Evolutionary conservation across 2,113 vertebrate species (phyloP).

Genomic region (Sylvia atricapilla): DNA sequence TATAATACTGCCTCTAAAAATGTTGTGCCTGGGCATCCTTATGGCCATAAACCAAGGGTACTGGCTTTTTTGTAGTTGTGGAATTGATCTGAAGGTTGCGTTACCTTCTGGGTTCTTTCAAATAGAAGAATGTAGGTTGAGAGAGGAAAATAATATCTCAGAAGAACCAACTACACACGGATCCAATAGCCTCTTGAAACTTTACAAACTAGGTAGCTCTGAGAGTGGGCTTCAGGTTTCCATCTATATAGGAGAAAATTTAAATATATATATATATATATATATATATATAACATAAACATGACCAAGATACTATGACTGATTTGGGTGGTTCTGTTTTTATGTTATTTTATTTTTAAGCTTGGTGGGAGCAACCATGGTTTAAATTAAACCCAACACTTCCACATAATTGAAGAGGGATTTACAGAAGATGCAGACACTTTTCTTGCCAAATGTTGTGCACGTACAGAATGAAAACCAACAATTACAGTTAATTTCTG

Average conservation of each 20-base stretch:
- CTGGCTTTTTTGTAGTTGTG: not conserved
- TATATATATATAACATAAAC: not conserved
- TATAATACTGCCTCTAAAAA: not conserved
- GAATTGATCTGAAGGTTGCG: not conserved
- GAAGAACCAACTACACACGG: not conserved
- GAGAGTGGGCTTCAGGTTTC: not conserved
- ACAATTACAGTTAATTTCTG: not conserved
- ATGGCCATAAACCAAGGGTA: fast-evolving
- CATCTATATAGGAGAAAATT: not conserved
- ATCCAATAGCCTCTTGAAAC: not conserved
- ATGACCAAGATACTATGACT: not conserved
- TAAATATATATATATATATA: not conserved
- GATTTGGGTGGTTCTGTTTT: slow-evolving; percentile 15
- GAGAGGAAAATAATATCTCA: not conserved
- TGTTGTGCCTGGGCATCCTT: not conserved
- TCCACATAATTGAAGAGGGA: not conserved
- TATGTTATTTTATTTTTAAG: slow-evolving; percentile 29
- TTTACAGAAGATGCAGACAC: not conserved
- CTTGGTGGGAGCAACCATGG: not conserved
- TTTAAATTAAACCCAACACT: slow-evolving; percentile 6
- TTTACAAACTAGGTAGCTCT: not conserved
- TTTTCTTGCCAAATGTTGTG: not conserved
- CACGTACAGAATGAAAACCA: not conserved
- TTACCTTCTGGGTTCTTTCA: not conserved
- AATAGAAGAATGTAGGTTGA: not conserved